phyloP scores from a whole-genome alignment of 2,113 vertebrate genomes.

The Thomomys bottae region DNA sequence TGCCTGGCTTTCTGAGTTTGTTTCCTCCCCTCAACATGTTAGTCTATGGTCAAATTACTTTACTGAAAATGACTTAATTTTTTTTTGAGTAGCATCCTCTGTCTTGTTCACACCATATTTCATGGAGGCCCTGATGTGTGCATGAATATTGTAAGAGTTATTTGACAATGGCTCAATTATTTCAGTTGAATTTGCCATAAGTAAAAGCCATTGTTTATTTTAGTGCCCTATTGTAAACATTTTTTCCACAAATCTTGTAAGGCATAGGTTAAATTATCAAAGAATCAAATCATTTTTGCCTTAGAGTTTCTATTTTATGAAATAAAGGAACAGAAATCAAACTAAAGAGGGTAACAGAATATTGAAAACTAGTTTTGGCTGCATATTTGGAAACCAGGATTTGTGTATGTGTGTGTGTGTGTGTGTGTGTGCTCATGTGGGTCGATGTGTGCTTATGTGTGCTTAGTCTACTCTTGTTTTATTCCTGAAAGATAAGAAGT shows the following conservation, averaged over 20 bases:
- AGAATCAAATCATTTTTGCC: background rate
- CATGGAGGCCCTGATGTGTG: background rate
- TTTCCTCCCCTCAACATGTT: too few relatives aligned
- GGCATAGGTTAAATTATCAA: background rate
- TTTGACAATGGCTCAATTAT: conserved; percentile 31
- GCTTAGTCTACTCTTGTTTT: background rate
- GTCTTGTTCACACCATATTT: too few relatives aligned
- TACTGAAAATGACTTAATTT: too few relatives aligned
- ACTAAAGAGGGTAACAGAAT: background rate
- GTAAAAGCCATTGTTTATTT: conserved; percentile 34
- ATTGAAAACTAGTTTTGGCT: background rate
- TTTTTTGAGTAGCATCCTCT: too few relatives aligned
- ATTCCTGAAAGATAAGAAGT: background rate
- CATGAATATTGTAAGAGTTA: background rate
- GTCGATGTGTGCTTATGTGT: background rate
- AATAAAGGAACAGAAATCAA: background rate
- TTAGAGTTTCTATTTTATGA: background rate
- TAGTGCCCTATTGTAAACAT: background rate
- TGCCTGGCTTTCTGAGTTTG: too few relatives aligned
- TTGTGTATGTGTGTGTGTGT: background rate
- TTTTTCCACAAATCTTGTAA: background rate
- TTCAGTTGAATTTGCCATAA: conserved; percentile 14
- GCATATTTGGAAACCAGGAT: background rate
- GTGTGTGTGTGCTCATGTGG: background rate
- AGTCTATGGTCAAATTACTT: too few relatives aligned